phyloP scores from a whole-genome alignment of 2,113 vertebrate species.

The Phrynosoma platyrhinos region DNA sequence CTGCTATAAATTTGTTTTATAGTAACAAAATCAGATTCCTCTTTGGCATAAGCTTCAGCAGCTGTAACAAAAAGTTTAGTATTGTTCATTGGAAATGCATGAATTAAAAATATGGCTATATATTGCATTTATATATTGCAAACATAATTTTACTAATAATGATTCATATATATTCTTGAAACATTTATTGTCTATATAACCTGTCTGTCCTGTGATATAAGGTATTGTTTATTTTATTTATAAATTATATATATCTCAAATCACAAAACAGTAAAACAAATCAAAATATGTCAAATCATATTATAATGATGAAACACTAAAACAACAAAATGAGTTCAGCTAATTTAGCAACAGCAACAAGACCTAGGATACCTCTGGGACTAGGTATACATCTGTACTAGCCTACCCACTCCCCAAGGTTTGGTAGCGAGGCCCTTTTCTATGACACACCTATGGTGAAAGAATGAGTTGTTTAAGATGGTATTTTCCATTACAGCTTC shows the following conservation, averaged over 20 bases:
- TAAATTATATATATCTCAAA: neutral
- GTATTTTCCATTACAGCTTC: neutral
- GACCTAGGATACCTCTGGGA: neutral
- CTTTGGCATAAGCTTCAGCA: conserved; percentile 30
- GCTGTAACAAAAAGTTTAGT: conserved; percentile 53
- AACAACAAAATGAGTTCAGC: neutral
- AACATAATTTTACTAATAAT: neutral
- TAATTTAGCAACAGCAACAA: neutral
- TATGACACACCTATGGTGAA: neutral
- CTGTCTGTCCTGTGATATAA: neutral
- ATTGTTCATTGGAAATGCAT: neutral
- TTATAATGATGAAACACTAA: neutral
- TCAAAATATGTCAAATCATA: neutral
- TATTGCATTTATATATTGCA: neutral
- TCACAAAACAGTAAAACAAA: neutral
- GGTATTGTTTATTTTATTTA: neutral
- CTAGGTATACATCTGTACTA: neutral
- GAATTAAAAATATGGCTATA: neutral
- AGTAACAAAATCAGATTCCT: conserved; percentile 34
- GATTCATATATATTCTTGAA: neutral
- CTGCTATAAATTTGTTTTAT: conserved; percentile 29
- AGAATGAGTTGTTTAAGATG: neutral
- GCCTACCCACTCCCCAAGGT: neutral
- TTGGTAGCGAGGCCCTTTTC: neutral
- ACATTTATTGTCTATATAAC: neutral